Base-by-base conservation (phyloP, 2,888 invertebrate species). In the Polydesmus complanatus region DNA sequence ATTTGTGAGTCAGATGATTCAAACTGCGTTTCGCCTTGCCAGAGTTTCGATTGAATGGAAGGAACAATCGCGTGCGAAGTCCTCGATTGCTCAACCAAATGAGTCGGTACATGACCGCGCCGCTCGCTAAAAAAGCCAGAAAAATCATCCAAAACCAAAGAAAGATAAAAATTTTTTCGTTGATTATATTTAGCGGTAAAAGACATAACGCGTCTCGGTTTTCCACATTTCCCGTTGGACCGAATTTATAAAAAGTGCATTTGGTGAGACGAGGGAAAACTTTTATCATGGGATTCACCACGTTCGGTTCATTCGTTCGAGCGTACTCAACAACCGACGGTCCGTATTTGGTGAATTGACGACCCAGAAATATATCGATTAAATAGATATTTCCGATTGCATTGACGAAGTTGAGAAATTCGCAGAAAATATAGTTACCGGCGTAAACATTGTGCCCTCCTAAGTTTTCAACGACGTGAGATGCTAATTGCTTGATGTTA, bases 111-210 rank as follows among this genome's bases (percentile, higher is more conserved):
- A 88, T 74, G 60, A 91, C 73, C 19, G 88, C 86, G 65, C 86
- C 70, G 1, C 85, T 88, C 18, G 85, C 83, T 62, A 90, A 75
- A 22, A 83, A 75, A 0, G 88, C 81, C 62, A 91, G 74, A 61
- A 88, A 79, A 64, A 91, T 88, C 67, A 91, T 86, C 92, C 92
- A 92, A 76, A 82, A 88, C 92, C 92, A 92, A 64, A 92, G 77
- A 79, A 92, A 89, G 69, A 92, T 88, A 78, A 87, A 92, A 69
- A 92, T 90, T 76, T 92, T 92, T 74, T 92, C 91, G 74, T 92
- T 92, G 62, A 92, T 80, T 68, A 92, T 90, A 73, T 92, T 92
- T 67, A 91, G 77, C 0, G 91, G 91, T 51, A 92, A 78, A 19
- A 92, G 80, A 70, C 92, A 92, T 52, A 92, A 79, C 0, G 90